Evolutionary conservation across 1,140 invertebrate genomes (phyloP).

Genomic region (Hypothenemus hampei): DNA sequence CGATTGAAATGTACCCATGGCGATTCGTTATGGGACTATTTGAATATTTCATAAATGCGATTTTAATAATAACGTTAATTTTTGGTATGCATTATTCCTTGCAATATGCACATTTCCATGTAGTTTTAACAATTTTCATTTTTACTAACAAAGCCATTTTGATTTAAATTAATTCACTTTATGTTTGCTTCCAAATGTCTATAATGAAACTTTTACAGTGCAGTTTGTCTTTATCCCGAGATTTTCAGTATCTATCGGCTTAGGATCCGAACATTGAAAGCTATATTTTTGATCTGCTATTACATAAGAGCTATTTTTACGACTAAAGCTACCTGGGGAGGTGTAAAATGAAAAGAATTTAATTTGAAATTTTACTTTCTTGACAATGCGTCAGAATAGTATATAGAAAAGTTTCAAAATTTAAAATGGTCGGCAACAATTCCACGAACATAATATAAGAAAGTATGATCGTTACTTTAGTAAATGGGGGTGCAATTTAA

Average conservation of each 20-base stretch:
- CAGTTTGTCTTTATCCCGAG: slow-evolving; percentile 6
- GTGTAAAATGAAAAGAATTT: too few relatives aligned
- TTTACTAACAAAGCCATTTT: too few relatives aligned
- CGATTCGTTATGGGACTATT: neutral
- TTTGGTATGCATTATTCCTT: slow-evolving; percentile 1
- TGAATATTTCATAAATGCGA: slow-evolving; percentile 8
- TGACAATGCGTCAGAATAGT: neutral
- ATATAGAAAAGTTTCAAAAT: too few relatives aligned
- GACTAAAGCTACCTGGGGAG: too few relatives aligned
- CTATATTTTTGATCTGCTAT: neutral
- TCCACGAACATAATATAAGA: neutral
- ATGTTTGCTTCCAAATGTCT: too few relatives aligned
- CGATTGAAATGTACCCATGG: neutral
- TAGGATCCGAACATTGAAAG: neutral
- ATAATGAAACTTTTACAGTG: slow-evolving; percentile 3
- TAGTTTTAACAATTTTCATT: neutral
- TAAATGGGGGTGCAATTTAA: neutral
- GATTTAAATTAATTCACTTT: too few relatives aligned
- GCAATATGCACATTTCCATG: neutral
- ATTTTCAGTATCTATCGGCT: slow-evolving; percentile 4
- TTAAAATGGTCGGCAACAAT: neutral
- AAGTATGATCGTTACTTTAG: neutral
- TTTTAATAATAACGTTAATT: slow-evolving; percentile 9
- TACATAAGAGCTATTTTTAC: slow-evolving; percentile 3
- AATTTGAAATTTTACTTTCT: neutral